A percentile compares a stretch with the other conserved stretches of the same genome.
Evolutionary conservation across 1,140 invertebrate genomes (phyloP).

Genomic region (Palaemon carinicauda): DNA sequence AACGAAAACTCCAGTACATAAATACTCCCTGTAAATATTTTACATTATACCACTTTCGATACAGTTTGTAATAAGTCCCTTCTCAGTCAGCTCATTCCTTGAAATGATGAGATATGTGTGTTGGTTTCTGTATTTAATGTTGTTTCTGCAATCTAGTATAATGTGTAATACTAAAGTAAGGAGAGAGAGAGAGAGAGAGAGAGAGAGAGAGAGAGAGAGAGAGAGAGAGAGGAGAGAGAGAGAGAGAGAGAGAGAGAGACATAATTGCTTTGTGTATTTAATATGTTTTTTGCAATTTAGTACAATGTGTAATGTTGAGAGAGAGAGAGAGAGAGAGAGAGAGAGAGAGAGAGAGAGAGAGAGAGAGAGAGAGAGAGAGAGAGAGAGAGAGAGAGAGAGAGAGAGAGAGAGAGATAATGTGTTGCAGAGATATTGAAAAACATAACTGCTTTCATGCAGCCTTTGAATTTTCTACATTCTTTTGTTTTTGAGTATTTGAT

Average conservation of each 20-base stretch:
- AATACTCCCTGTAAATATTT: no score
- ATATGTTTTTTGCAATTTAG: no score
- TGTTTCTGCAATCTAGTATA: no score
- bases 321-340: neutral
- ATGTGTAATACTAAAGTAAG: neutral
- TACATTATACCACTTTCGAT: neutral
- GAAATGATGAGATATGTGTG: neutral
- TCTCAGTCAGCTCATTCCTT: neutral
- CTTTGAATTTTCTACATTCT: no score
- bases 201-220: neutral
- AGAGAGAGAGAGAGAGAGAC: neutral
- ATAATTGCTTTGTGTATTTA: neutral
- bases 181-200: neutral
- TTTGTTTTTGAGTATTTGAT: no score
- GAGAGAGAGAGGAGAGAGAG: neutral
- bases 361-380: neutral
- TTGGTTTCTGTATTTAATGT: neutral
- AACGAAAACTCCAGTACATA: no score
- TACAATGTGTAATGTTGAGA: no score
- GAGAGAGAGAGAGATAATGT: no score
- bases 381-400: neutral
- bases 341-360: neutral
- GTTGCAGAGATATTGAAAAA: no score
- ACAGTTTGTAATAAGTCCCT: neutral
- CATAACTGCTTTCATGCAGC: no score